Conservation (phyloP, 2,113 vertebrate species). For the Oreochromis niloticus region DNA sequence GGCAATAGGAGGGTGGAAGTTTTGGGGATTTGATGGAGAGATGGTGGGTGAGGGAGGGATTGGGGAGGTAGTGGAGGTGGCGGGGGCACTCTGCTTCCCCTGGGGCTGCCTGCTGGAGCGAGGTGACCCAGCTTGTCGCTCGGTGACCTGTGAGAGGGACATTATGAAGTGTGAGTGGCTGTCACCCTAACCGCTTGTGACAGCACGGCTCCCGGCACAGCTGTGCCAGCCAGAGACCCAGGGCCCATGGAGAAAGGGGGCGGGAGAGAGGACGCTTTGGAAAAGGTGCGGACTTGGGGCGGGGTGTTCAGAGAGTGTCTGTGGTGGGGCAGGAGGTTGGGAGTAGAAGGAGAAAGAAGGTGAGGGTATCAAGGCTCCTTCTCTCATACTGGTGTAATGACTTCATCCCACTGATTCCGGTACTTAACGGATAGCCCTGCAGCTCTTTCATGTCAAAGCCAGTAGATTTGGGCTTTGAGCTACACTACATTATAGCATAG, state of each 20-base stretch:
- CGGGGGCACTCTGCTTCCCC: constrained; percentile 63
- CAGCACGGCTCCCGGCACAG: constrained; percentile 93
- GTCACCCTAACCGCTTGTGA: constrained; percentile 95
- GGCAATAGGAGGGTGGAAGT: constrained; percentile 2
- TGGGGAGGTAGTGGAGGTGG: background rate
- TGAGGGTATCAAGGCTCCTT: background rate
- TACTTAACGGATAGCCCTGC: background rate
- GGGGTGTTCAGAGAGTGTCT: constrained; percentile 11
- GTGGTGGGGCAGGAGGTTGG: background rate
- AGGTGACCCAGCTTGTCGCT: constrained; percentile 94
- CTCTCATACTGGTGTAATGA: constrained; percentile 12
- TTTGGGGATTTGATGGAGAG: constrained; percentile 32
- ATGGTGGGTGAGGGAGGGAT: constrained; percentile 17
- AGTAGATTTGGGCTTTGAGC: background rate
- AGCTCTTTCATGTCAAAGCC: background rate
- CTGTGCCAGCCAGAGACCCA: constrained; percentile 82
- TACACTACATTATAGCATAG: background rate
- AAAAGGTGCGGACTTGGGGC: background rate
- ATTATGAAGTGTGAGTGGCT: constrained; percentile 99
- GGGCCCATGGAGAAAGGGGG: constrained; percentile 33
- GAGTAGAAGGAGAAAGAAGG: background rate
- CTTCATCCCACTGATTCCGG: background rate
- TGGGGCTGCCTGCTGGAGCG: constrained; percentile 80
- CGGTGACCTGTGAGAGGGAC: constrained; percentile 98
- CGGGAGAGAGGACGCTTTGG: constrained; percentile 4